Base-by-base conservation (phyloP, 2,888 invertebrate species). In the Rhogogaster chlorosoma region DNA sequence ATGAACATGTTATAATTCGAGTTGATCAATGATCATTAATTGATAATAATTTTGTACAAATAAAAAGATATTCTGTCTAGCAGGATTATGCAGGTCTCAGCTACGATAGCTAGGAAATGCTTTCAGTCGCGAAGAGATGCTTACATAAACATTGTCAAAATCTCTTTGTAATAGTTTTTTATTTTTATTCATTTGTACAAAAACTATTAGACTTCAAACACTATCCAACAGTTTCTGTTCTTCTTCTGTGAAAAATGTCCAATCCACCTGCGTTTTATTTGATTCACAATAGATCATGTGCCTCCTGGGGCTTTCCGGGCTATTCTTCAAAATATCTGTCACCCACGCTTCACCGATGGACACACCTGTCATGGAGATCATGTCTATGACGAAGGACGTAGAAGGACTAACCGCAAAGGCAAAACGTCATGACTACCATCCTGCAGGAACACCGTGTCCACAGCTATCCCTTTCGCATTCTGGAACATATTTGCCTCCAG, bases 241-340 rank as follows among this genome's bases (percentile, higher is more conserved):
- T n/a, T 5, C 67, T 67, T 85, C 61, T 70, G 1, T 22, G 67
- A 53, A 36, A 61, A 61, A 12, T 32, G 10, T 12, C 29, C 10
- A 67, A 32, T 67, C 18, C 26, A 32, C 6, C 18, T 67, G 1
- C 61, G 84, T 49, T 61, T 45, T 49, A 18, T 85, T 67, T 70
- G 45, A 83, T 38, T 84, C 32, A 12, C 38, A 53, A 77, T 77
- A 38, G 93, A 86, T 93, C 85, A 86, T 91, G 38, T 88, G 90
- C 86, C 85, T 92, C 84, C 86, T 92, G 87, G 93, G 92, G 90
- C 88, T 93, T 83, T 88, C 91, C 85, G 88, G 89, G 80, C 91
- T 86, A 5, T 36, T 70, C 89, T 88, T 61, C 89, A 89, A 84
- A 89, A 90, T 53, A 73, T 84, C 38, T 86, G 64, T 86, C 87